phyloP scores from a whole-genome alignment of 30 jellyfish, hydroid and myxozoan genomes.

The Chironex yamaguchii region DNA sequence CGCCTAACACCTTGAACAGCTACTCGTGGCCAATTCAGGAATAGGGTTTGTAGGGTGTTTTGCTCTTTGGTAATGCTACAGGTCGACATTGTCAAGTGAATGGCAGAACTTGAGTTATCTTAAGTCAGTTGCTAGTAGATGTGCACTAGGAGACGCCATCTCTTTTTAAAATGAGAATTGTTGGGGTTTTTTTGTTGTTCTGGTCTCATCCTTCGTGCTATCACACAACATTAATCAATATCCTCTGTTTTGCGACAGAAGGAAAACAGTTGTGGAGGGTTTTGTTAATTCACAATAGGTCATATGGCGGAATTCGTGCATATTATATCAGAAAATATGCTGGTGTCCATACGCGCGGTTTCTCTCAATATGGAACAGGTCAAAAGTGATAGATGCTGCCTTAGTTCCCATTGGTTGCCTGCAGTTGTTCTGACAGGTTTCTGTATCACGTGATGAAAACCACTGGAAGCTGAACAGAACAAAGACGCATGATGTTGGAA shows the following conservation, averaged over 20 bases:
- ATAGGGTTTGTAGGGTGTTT: too few relatives aligned
- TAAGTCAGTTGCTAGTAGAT: too few relatives aligned
- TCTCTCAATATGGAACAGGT: slow-evolving; percentile 1
- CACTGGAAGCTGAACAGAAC: background rate
- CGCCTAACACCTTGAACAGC: too few relatives aligned
- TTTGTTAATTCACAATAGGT: background rate
- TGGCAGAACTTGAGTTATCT: too few relatives aligned
- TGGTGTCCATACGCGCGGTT: slow-evolving; percentile 5
- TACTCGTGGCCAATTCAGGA: too few relatives aligned
- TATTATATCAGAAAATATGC: background rate
- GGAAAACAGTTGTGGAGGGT: background rate
- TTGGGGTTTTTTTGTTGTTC: too few relatives aligned
- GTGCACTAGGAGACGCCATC: too few relatives aligned
- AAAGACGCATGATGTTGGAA: background rate
- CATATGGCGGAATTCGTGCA: slow-evolving; percentile 2
- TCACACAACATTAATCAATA: background rate
- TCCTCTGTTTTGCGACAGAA: background rate
- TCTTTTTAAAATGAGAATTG: too few relatives aligned
- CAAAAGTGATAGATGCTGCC: background rate
- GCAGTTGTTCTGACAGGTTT: background rate
- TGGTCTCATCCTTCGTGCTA: background rate
- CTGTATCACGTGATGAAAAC: background rate
- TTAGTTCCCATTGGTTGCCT: background rate
- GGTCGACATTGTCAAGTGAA: too few relatives aligned
- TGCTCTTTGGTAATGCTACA: too few relatives aligned